Percentiles rank a stretch among this genome's conserved stretches.
phyloP scores from a whole-genome alignment of 2,113 vertebrate species.

The Melanotaenia duboulayi region DNA sequence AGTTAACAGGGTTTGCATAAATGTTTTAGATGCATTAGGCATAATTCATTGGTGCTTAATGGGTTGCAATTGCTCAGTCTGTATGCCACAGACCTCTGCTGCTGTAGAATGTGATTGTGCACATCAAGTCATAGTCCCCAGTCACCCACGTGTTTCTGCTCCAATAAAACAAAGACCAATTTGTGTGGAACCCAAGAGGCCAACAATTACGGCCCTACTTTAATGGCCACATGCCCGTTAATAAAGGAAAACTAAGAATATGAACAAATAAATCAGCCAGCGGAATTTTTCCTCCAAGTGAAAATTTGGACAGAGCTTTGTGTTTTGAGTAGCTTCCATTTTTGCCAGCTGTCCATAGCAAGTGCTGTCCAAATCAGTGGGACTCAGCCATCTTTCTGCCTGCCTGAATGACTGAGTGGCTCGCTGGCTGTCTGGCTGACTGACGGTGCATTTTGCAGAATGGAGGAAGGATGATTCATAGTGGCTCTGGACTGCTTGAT shows the following conservation, averaged over 20 bases:
- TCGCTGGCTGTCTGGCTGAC: conserved; percentile 43
- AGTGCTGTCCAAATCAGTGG: conserved; percentile 36
- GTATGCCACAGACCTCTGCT: conserved; percentile 61
- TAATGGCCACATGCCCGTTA: conserved; percentile 62
- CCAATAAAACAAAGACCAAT: conserved; percentile 39
- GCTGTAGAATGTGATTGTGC: conserved; percentile 70
- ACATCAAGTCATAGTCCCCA: conserved; percentile 65
- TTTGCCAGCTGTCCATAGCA: conserved; percentile 43
- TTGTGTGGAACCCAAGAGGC: conserved; percentile 55
- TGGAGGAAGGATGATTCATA: conserved; percentile 71
- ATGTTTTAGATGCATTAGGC: conserved; percentile 74
- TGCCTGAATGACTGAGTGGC: conserved; percentile 45
- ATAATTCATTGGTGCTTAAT: conserved; percentile 73
- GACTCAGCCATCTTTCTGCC: conserved; percentile 35
- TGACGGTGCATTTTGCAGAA: conserved; percentile 65
- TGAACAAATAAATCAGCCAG: conserved; percentile 36
- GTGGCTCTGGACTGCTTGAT: conserved; percentile 68
- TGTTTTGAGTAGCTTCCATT: conserved; percentile 44
- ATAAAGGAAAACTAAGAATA: conserved; percentile 55
- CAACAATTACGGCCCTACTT: conserved; percentile 53
- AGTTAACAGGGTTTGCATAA: conserved; percentile 69
- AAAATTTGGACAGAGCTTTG: conserved; percentile 42
- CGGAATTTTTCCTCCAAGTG: conserved; percentile 9
- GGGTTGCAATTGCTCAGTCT: conserved; percentile 72
- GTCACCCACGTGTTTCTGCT: conserved; percentile 39